Percentiles rank a stretch among this genome's conserved stretches.
Conservation (phyloP, 2,797 vertebrate genomes). For the Sebastes dallii region DNA sequence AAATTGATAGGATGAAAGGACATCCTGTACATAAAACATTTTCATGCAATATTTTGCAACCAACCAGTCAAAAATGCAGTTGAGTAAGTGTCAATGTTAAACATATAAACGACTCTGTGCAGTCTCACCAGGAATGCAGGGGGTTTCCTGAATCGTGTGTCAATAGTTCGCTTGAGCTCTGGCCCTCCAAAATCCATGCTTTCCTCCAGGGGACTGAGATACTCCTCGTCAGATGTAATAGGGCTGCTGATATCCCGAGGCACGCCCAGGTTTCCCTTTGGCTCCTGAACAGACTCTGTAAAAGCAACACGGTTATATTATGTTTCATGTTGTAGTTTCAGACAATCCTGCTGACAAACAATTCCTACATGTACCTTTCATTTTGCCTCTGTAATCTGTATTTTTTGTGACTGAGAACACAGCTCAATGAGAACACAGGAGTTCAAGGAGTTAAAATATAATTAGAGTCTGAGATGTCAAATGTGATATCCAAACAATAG, state of each 20-base stretch:
- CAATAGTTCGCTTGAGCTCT: constrained; percentile 68
- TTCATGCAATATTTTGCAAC: constrained; percentile 10
- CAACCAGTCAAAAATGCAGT: constrained; percentile 7
- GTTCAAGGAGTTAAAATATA: constrained; percentile 17
- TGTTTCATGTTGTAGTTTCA: background rate
- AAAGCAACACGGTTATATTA: constrained; percentile 10
- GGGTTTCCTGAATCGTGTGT: constrained; percentile 88
- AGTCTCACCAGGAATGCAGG: constrained; percentile 92
- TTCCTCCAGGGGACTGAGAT: constrained; percentile 96
- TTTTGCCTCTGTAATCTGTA: background rate
- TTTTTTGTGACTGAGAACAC: background rate
- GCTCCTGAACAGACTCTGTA: constrained; percentile 80
- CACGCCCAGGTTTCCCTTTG: constrained; percentile 77
- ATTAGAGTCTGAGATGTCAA: constrained; percentile 46
- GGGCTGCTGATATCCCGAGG: constrained; percentile 88
- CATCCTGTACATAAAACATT: background rate
- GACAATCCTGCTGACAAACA: background rate
- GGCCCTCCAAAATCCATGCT: constrained; percentile 84
- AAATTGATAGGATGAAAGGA: background rate
- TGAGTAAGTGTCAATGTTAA: background rate
- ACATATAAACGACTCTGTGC: background rate
- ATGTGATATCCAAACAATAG: constrained; percentile 65
- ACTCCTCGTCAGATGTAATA: constrained; percentile 97
- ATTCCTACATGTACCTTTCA: background rate
- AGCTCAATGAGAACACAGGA: background rate